phyloP scores from a whole-genome alignment of 2,113 vertebrate genomes.

The Mellivora capensis region DNA sequence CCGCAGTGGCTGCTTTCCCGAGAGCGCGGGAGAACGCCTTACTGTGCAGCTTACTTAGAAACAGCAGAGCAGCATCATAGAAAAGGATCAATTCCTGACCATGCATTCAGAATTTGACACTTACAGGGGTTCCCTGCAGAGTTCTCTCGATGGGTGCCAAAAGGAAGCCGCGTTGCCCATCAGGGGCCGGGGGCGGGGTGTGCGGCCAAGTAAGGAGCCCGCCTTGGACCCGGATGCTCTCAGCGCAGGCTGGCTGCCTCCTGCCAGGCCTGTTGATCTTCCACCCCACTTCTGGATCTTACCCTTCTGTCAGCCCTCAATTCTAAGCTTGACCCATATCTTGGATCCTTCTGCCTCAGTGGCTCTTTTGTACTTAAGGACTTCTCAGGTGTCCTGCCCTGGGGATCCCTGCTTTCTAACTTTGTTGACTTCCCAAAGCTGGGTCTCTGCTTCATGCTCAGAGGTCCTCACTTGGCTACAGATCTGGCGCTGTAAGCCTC shows the following conservation, averaged over 20 bases:
- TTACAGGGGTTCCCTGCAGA: constrained; percentile 14
- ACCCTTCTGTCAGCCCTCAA: background rate
- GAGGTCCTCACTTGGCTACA: background rate
- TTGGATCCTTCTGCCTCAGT: background rate
- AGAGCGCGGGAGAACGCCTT: background rate
- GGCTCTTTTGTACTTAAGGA: background rate
- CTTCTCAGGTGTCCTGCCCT: background rate
- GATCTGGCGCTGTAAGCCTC: background rate
- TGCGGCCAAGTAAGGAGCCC: background rate
- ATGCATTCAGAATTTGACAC: constrained; percentile 39
- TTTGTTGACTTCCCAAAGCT: background rate
- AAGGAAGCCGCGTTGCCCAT: background rate
- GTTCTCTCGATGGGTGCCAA: background rate
- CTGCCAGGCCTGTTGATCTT: background rate
- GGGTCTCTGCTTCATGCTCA: background rate
- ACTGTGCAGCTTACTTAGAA: constrained; percentile 50
- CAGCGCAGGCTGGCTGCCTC: background rate
- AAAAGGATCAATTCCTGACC: constrained; percentile 36
- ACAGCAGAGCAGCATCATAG: constrained; percentile 31
- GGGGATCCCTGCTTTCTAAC: background rate
- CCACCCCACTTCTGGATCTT: background rate
- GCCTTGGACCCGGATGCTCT: background rate
- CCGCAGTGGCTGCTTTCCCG: background rate
- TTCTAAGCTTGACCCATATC: background rate
- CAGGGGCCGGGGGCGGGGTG: background rate